Conservation (phyloP, 2,113 vertebrate species). For the Cyanoderma ruficeps region DNA sequence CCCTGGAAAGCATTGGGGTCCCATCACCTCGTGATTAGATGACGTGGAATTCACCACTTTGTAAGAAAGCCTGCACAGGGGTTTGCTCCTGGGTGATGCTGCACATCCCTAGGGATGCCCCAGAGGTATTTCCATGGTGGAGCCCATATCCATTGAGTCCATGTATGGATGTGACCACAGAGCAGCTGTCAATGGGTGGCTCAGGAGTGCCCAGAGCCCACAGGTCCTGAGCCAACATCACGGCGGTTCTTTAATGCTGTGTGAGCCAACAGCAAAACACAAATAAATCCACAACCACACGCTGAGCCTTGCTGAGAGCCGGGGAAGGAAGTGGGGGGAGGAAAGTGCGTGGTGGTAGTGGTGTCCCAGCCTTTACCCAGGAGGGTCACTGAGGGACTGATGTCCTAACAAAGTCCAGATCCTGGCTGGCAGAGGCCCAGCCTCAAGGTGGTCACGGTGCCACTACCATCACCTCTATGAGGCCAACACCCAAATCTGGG, state of each 20-base stretch:
- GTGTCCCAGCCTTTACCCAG: neutral
- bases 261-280: neutral
- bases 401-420: neutral
- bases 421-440: neutral
- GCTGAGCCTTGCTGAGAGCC: neutral
- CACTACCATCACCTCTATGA: neutral
- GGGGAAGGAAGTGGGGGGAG: neutral
- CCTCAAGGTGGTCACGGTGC: neutral
- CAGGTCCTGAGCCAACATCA: neutral
- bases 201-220: fast-evolving
- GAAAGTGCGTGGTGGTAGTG: neutral
- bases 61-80: neutral
- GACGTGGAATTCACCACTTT: fast-evolving
- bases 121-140: neutral
- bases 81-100: neutral
- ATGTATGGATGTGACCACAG: neutral
- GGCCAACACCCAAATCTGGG: neutral
- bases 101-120: neutral
- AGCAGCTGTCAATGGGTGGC: neutral
- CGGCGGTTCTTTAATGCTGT: neutral
- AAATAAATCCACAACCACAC: neutral
- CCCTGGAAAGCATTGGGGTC: neutral
- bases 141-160: neutral
- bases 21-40: neutral
- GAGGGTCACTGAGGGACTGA: neutral